Conservation (phyloP, 2,888 invertebrate genomes). For the Odontomyia ornata region DNA sequence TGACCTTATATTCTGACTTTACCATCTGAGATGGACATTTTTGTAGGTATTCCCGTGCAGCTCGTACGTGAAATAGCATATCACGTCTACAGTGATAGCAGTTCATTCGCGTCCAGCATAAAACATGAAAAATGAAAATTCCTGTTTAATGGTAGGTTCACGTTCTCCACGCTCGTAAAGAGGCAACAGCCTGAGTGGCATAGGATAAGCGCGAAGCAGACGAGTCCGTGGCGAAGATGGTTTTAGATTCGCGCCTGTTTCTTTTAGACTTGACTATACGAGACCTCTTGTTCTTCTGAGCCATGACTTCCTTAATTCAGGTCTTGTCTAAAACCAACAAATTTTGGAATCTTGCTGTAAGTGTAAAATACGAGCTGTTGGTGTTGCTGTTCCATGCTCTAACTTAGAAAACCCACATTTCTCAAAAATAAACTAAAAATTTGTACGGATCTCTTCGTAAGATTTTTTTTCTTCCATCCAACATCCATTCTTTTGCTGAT, state of each 20-base stretch:
- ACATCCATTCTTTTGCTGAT: constrained; percentile 15
- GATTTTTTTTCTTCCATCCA: constrained; percentile 7
- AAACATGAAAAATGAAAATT: constrained; percentile 47
- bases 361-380: neutral
- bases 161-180: constrained; percentile 29
- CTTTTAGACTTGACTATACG: constrained; percentile 15
- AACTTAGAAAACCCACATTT: constrained; percentile 15
- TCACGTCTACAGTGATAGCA: constrained; percentile 37
- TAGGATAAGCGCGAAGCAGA: neutral
- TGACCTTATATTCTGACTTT: constrained; percentile 21
- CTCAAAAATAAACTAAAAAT: constrained; percentile 26
- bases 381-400: neutral
- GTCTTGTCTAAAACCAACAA: constrained; percentile 14
- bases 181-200: neutral
- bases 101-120: constrained; percentile 32
- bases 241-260: constrained; percentile 38
- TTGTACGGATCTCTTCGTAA: constrained; percentile 15
- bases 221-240: constrained; percentile 2
- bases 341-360: neutral
- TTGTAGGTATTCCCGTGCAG: constrained; percentile 20
- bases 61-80: constrained; percentile 36
- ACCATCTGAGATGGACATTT: constrained; percentile 3
- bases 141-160: constrained; percentile 49
- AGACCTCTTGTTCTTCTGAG: neutral
- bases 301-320: constrained; percentile 16